Conservation (phyloP, 2,888 invertebrate species). For the Lymantria monacha region DNA sequence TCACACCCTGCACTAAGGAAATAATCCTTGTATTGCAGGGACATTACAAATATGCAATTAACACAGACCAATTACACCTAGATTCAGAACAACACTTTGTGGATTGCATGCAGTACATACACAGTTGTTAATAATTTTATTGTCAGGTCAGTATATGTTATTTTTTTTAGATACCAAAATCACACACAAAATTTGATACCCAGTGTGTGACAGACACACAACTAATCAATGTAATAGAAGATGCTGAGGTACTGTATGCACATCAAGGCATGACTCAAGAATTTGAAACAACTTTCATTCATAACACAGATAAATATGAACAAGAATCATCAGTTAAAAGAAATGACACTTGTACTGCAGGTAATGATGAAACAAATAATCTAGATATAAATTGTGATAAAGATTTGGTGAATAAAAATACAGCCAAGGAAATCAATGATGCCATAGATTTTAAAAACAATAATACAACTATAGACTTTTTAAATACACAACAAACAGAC, state of each 20-base stretch:
- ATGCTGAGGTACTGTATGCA: constrained; percentile 50
- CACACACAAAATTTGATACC: constrained; percentile 55
- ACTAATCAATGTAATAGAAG: constrained; percentile 56
- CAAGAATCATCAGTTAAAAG: constrained; percentile 2
- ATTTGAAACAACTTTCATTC: constrained; percentile 43
- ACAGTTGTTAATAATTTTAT: too few species aligned
- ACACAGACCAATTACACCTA: too few species aligned
- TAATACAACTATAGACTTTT: background rate
- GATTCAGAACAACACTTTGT: too few species aligned
- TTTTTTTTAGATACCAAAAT: constrained; percentile 38
- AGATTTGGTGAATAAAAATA: background rate
- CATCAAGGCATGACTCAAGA: constrained; percentile 55
- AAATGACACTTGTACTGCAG: background rate
- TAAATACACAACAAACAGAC: background rate
- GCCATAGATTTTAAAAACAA: background rate
- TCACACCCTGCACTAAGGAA: too few species aligned
- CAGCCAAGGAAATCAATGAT: background rate
- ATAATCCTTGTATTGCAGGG: too few species aligned
- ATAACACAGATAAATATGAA: constrained; percentile 6
- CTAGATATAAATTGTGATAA: background rate
- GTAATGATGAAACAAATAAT: background rate
- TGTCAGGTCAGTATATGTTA: too few species aligned
- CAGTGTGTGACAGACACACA: constrained; percentile 66
- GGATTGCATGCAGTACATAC: too few species aligned
- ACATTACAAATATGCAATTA: too few species aligned